Conservation (phyloP, 1,140 invertebrate species). For the Sogatella furcifera region DNA sequence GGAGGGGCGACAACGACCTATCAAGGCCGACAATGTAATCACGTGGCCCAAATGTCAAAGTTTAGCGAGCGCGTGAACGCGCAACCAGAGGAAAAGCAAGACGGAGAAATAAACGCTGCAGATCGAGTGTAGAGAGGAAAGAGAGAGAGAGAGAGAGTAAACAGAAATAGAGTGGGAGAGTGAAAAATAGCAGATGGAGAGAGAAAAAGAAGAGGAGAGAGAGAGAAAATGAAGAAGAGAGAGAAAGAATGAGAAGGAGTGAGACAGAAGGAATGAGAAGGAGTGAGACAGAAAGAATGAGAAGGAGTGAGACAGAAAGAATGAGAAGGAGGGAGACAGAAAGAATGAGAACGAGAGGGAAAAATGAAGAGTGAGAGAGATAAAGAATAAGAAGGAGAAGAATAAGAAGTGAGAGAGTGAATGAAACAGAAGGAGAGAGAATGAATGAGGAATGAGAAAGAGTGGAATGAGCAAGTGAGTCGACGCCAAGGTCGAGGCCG, state of each 20-base stretch:
- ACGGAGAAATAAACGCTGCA: no score
- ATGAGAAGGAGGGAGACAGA: no score
- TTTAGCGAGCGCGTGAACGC: background rate
- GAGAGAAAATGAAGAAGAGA: background rate
- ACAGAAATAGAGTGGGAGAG: background rate
- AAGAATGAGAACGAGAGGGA: background rate
- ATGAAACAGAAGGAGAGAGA: no score
- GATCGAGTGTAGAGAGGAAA: background rate
- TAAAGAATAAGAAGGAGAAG: no score
- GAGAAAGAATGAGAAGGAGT: background rate
- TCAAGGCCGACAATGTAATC: background rate
- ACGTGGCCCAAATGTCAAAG: slow-evolving; percentile 3
- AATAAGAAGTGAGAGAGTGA: no score
- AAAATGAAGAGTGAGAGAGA: background rate
- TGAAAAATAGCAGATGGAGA: background rate
- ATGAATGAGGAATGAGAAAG: no score
- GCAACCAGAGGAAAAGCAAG: background rate
- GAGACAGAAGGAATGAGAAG: background rate
- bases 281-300: background rate
- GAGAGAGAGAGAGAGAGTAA: background rate
- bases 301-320: no score
- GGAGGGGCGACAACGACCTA: background rate
- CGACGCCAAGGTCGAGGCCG: no score
- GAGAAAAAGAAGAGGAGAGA: background rate
- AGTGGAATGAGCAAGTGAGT: no score